Evolutionary conservation across 2,888 invertebrate species (phyloP), one percentile per base, ranked within the genome.

Genomic region (Dendrolimus pini): DNA sequence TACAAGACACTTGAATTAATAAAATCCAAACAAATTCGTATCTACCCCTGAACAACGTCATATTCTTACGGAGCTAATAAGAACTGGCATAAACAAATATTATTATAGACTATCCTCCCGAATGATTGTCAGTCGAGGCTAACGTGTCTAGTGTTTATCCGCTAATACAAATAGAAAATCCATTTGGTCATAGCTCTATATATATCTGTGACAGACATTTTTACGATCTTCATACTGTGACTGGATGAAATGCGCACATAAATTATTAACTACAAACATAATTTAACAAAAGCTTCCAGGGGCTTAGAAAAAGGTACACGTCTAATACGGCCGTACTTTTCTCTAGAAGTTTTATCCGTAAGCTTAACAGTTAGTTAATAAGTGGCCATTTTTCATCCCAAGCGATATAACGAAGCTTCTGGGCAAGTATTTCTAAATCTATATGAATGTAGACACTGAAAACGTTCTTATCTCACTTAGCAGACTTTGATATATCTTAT

Each of bases 171-270:
- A 69, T 67, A 65, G 63, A 63, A 64, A 61, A 60, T 62, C 60
- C 60, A 68, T 69, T 65, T 63, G 60, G 65, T 68, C 67, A 70
- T 68, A 63, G 60, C 62, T 67, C 70, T 76, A 77, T 72, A 73
- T 77, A 75, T 77, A 74, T 63, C 60, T 56, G 60, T 68, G 72
- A 69, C 68, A 69, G 69, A 68, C 60, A 69, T 72, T 75, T 79
- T 78, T 76, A 74, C 70, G 71, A 75, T 72, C 67, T 67, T 67
- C 64, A 47, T 9, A 12, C 47, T 47, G 47, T 10, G 47, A 47
- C 47, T 47, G 10, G 12, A 47, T 47, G 47, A 47, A 47, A 47
- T 47, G 47, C 47, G 12, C 47, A 12, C 47, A 47, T 47, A 47
- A 47, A 47, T 47, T 62, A 61, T 65, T 63, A 60, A 65, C 62